Evolutionary conservation across 2,888 invertebrate genomes (phyloP), one percentile per base, ranked within the genome.

Genomic region (Rapana venosa): DNA sequence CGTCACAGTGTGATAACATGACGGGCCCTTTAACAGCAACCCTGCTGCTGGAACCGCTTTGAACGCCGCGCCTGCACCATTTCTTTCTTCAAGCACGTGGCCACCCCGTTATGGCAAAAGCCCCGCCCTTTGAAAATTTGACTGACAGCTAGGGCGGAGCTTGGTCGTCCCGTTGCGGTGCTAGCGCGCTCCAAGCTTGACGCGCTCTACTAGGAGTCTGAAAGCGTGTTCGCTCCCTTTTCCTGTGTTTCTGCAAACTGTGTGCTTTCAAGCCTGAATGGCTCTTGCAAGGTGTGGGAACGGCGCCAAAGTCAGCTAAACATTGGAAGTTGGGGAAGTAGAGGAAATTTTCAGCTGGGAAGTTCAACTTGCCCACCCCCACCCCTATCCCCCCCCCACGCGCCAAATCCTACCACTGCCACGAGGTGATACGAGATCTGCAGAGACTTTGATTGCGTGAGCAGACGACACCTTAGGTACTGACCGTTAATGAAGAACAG

Each of bases 111-210:
- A 74, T 74, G 74, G 74, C 74, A 1, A 13, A 74, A 74, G 74
- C 74, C n/a, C 74, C 74, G 74, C 74, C 74, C 74, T n/a, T 30
- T 13, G 74, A 26, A 30, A n/a, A 26, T 0, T 26, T 74, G 74
- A 74, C 74, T 26, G 74, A 74, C 30, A 74, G 74, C 13, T 13
- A 13, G 74, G 74, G 74, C 74, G 74, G 74, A 74, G 74, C 74
- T 74, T 74, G 74, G n/a, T 26, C 74, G 74, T 74, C 74, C 74
- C 74, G 74, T n/a, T 74, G 74, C 66, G 66, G n/a, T n/a, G 74
- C n/a, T 66, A n/a, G 74, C 74, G 74, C 74, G n/a, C 74, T n/a
- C 30, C 6, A 47, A 47, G 74, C 26, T n/a, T n/a, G 74, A 74
- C 26, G 74, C 74, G 74, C 74, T 74, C 74, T 20, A 70, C 70